These are phyloP conservation scores for Cantharis rufa DNA, from an alignment of 2,888 invertebrate genomes.

Conservation along the genomic window DNA sequence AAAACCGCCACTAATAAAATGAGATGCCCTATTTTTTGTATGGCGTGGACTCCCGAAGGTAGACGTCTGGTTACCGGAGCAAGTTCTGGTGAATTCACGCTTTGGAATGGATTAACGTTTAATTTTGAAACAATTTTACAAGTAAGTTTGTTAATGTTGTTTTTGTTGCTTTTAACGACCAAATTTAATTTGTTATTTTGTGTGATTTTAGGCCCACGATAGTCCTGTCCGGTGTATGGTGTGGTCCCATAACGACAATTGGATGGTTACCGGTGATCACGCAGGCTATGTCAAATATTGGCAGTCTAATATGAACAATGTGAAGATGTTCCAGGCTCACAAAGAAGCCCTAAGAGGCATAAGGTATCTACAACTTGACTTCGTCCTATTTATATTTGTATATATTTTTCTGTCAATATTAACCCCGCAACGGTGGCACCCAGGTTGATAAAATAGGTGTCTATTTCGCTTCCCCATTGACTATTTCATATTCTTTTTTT, in stretches of 20 bases:
- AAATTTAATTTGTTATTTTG: conserved; percentile 7
- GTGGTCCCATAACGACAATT: conserved; percentile 98
- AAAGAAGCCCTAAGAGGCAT: conserved; percentile 99
- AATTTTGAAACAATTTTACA: conserved; percentile 99
- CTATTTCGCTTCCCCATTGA: background rate
- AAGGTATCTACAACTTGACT: conserved; percentile 72
- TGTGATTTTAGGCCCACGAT: conserved; percentile 85
- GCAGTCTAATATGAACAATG: conserved; percentile 99
- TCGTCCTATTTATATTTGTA: conserved; percentile 52
- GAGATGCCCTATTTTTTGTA: conserved; percentile 98
- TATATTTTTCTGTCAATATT: conserved; percentile 40
- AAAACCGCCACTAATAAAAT: conserved; percentile 99
- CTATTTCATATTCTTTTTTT: background rate
- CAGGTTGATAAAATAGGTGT: background rate
- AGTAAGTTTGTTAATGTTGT: conserved; percentile 58
- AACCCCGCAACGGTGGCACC: background rate
- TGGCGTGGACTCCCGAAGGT: conserved; percentile 99
- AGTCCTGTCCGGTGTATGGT: conserved; percentile 99
- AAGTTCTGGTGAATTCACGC: conserved; percentile 97
- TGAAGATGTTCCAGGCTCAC: conserved; percentile 99
- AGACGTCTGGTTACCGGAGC: conserved; percentile 96
- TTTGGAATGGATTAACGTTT: conserved; percentile 99
- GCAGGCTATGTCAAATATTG: conserved; percentile 99
- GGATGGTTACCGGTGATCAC: conserved; percentile 99
- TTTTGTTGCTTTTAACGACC: background rate